Base-by-base conservation (phyloP, 2,797 vertebrate species). In the Pelodytes ibericus region DNA sequence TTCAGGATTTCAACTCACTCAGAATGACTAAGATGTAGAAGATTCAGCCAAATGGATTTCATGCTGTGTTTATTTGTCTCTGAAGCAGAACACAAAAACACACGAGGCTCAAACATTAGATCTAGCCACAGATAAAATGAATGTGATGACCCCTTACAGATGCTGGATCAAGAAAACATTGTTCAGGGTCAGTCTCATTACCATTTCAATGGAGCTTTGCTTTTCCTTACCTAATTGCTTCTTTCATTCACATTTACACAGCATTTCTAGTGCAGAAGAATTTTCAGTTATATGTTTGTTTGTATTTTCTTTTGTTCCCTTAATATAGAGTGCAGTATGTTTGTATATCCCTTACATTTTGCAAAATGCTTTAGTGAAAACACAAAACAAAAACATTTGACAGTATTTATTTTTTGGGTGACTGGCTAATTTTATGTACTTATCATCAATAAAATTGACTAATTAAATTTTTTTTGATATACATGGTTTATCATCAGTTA, bases 221-320 rank as follows among this genome's bases (percentile, higher is more conserved):
- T 75, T 59, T 57, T 67, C 67, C 53, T 69, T 39, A 75, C 61
- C 73, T 75, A 61, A 69, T 61, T 68, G 57, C 72, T 75, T 31
- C 64, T 75, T 62, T 61, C 24, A 68, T 25, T 20, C 44, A 24
- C 73, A 61, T 61, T 68, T 75, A 61, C 27, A 68, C 51, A 6
- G 56, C 15, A 27, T 61, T 68, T 36, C 36, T 59, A 61, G 24
- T 36, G 39, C 26, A 60, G 53, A 25, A 9, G 6, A 16, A 13
- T 31, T 31, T 58, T 74, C 64, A 62, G 61, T 72, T 49, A n/a
- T 49, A 16, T 15, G 11, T 49, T 49, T 49, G 4, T 49, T 49
- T 36, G 5, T 36, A 5, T 36, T 13, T n/a, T n/a, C n/a, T n/a
- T n/a, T n/a, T n/a, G n/a, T n/a, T n/a, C n/a, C n/a, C n/a, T n/a